Evolutionary conservation across 2,888 invertebrate species (phyloP).

Genomic region (Heteromurus nitidus): DNA sequence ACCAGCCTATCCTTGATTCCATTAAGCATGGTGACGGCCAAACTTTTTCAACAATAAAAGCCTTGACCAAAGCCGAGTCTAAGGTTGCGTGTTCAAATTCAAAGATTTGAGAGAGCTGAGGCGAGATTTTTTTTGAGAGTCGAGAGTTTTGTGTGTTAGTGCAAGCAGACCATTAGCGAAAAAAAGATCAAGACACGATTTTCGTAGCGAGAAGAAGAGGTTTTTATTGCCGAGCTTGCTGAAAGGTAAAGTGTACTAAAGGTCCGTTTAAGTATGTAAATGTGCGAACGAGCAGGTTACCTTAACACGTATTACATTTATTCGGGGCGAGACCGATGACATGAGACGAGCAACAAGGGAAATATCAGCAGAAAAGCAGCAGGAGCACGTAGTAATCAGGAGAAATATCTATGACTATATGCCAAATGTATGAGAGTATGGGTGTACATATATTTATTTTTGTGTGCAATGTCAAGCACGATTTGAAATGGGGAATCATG

Average conservation of each 20-base stretch:
- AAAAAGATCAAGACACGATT: constrained; percentile 21
- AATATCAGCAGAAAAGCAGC: constrained; percentile 30
- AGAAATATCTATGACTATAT: not conserved
- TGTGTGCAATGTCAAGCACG: constrained; percentile 47
- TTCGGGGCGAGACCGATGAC: constrained; percentile 2
- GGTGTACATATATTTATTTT: constrained; percentile 2
- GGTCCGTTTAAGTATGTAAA: not conserved
- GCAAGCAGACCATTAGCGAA: not conserved
- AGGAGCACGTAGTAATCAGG: constrained; percentile 18
- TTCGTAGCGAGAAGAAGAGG: no score
- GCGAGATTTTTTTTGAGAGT: no score
- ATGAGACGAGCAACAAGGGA: constrained; percentile 13
- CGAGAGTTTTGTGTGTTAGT: no score
- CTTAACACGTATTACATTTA: no score
- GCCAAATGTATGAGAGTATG: not conserved
- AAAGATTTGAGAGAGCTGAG: no score
- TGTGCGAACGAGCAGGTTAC: not conserved
- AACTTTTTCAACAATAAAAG: not conserved
- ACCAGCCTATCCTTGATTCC: constrained; percentile 11
- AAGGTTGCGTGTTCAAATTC: no score
- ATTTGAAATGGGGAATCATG: constrained; percentile 50
- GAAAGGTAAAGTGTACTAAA: no score
- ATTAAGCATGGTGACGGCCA: constrained; percentile 2
- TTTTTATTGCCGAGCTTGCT: no score
- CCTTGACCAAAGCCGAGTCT: constrained; percentile 14